Base-by-base conservation (phyloP, 2,797 vertebrate genomes). In the Trematomus bernacchii region DNA sequence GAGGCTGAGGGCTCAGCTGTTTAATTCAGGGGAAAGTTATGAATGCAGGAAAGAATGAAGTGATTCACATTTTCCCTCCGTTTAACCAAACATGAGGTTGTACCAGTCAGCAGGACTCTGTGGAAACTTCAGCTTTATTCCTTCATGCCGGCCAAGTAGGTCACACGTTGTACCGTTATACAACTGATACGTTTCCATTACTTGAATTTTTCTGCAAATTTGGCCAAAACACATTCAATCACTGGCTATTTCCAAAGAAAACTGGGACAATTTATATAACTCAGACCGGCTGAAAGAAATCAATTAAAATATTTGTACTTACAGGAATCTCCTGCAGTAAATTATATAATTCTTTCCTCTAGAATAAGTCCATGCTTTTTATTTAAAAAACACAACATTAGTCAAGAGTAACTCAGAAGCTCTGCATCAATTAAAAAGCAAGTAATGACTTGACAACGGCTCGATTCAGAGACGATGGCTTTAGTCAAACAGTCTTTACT, bases 51-150 rank as follows among this genome's bases (percentile, higher is more conserved):
- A 82, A 79, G 52, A 73, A 61, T 66, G 33, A 76, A 5, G 23
- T 15, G 50, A 62, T 30, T 52, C 62, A 21, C 8, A 47, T 66
- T 74, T 72, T 65, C 66, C 71, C 63, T 51, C 2, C 11, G 4
- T 53, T 71, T 15, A 15, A 43, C 5, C 44, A 53, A 79, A 76
- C 51, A 23, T 10, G 64, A 62, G 15, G 57, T 44, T 23, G 16
- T 14, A 10, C 1, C 43, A 11, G 66, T 75, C 66, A 57, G 67
- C 71, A 27, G 58, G 52, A 42, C 15, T 51, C 57, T 1, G 33
- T 64, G 82, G 78, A 80, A 80, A 80, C 33, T 47, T 44, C 75
- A 65, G 58, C 74, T 61, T 75, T 69, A 10, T 80, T 79, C 72
- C 68, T 46, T 3, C 14, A 5, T 2, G 6, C 0, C 14, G 51